Evolutionary conservation across 2,888 invertebrate genomes (phyloP), one percentile per base, ranked within the genome.

Genomic region (Scaptodrosophila latifasciaeformis): DNA sequence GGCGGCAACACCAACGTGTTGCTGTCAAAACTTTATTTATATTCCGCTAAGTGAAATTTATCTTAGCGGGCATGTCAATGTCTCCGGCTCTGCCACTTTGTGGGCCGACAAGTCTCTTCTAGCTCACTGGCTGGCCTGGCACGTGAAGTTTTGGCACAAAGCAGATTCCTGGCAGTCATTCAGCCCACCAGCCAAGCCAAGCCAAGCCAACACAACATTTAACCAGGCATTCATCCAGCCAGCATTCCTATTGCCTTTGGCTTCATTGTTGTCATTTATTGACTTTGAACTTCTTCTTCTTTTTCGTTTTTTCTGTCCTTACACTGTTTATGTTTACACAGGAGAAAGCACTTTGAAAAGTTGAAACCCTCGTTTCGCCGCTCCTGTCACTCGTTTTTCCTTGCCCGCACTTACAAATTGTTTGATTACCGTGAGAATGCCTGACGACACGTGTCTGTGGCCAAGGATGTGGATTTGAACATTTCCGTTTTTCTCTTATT

Each of bases 31-130:
- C 65, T 62, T 81, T 81, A 61, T 71, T 71, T 81, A 74, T 74
- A 59, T 61, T 62, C 63, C 48, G 66, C 77, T 76, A 79, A 75
- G 77, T 75, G 77, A 75, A 75, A 81, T 75, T 81, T 75, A 79
- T 81, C 76, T 58, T 67, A 57, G 58, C 58, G 35, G 62, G 68
- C 66, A 71, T 68, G 76, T 72, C 75, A 74, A 55, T 75, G 70
- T 50, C 52, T 58, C 5, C 49, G 31, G 9, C 54, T 29, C 44
- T 18, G 18, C 15, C 40, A 21, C 10, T 34, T n/a, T 21, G 18
- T 15, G 10, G 37, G 37, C 24, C n/a, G 18, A 24, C 45, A 18
- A n/a, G n/a, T n/a, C n/a, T n/a, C n/a, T 30, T 34, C 21, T 1
- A 17, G 13, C 17, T 21, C 17, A 46, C 13, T 46, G 31, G 18